These are phyloP conservation scores for Orbicella faveolata DNA, from an alignment of 64 coral and sea anemone genomes.

Conservation along the genomic window DNA sequence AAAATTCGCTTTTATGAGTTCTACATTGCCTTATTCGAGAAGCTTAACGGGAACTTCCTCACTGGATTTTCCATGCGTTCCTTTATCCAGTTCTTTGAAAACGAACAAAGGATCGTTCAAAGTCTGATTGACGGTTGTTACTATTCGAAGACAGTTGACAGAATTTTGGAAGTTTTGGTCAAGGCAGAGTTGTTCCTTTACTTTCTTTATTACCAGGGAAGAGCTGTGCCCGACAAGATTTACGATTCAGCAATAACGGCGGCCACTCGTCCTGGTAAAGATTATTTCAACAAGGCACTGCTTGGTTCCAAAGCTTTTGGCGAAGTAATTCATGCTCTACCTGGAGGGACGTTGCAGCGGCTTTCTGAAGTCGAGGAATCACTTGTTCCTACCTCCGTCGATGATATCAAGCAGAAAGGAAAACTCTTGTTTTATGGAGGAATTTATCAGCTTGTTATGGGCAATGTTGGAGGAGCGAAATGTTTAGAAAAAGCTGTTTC, in stretches of 20 bases:
- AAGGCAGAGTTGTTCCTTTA: neutral
- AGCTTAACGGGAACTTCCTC: neutral
- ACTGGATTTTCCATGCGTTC: neutral
- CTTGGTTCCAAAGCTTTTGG: constrained; percentile 5
- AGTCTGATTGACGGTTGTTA: neutral
- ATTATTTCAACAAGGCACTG: neutral
- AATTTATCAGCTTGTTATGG: neutral
- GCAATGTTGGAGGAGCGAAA: neutral
- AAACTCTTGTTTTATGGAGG: neutral
- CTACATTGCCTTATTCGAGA: neutral
- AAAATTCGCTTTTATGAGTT: neutral
- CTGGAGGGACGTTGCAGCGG: neutral
- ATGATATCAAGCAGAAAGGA: neutral
- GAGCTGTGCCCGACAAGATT: neutral
- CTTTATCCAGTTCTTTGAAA: constrained; percentile 2
- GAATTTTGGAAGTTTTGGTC: constrained; percentile 3
- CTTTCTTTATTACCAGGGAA: neutral
- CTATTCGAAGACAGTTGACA: neutral
- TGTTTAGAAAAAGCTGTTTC: neutral
- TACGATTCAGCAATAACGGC: constrained; percentile 25
- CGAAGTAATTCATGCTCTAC: neutral
- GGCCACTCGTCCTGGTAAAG: neutral
- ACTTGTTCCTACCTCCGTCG: neutral
- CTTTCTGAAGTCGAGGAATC: neutral
- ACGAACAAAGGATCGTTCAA: constrained; percentile 8